Evolutionary conservation across 1,140 invertebrate genomes (phyloP), one percentile per base, ranked within the genome.

Genomic region (Aphelenchoides avenae): DNA sequence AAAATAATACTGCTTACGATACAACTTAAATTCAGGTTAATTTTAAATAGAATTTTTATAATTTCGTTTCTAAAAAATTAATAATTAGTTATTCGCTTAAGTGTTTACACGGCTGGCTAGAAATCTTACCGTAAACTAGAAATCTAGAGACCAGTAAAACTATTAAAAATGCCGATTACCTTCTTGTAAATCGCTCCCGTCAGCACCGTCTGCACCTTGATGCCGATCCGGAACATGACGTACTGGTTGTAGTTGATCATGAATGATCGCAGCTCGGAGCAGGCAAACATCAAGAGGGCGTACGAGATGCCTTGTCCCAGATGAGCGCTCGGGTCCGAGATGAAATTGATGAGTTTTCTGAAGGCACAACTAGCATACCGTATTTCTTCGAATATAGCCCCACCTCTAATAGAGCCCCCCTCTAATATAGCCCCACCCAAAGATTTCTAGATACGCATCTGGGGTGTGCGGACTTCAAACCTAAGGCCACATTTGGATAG

Each of bases 161-260:
- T n/a, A n/a, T n/a, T n/a, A n/a, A n/a, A n/a, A n/a, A 26, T 20
- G 7, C 15, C 30, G 9, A 43, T 7, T 43, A 68, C 70, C 65
- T 80, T 80, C 31, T 66, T 58, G 63, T 77, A 81, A 15, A 81
- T 73, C 6, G 78, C 65, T 13, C 73, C 57, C n/a, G 71, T 79
- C 7, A 81, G 26, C 6, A 73, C 61, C 5, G 77, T 70, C 22
- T 71, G 43, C 5, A 79, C 59, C 22, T 75, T 63, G 57, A 76
- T 61, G 24, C 78, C 78, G 5, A 68, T 41, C 3, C 57, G 59
- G 44, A 75, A 74, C 65, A 62, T 77, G 9, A 61, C 52, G 36
- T 75, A 57, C 52, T 76, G 78, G 71, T 69, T 76, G 54, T 36
- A 65, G 69, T 52, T 75, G 9, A 61, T 34, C 18, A 52, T 40